These are phyloP conservation scores for Hypomecis atomaria DNA, from an alignment of 2,888 invertebrate genomes.

Conservation along the genomic window DNA sequence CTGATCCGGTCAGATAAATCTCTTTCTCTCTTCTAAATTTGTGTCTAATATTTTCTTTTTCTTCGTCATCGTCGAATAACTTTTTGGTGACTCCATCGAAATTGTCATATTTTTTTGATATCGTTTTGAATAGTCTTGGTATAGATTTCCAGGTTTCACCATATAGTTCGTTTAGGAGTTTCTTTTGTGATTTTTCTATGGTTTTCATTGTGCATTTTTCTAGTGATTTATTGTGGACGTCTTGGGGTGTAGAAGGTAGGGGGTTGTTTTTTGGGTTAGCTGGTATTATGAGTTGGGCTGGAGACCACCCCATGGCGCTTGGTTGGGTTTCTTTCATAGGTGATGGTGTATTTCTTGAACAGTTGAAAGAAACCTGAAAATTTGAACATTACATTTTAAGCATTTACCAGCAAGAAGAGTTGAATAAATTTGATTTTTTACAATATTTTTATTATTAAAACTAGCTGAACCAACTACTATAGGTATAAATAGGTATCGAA, in stretches of 20 bases:
- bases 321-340: constrained; percentile 52
- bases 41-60: constrained; percentile 69
- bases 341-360: constrained; percentile 54
- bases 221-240: constrained; percentile 68
- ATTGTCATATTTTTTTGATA: constrained; percentile 58
- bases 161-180: constrained; percentile 79
- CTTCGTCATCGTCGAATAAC: constrained; percentile 69
- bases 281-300: constrained; percentile 71
- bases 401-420: too few species aligned
- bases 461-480: background rate
- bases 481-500: background rate
- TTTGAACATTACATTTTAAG: background rate
- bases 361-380: constrained; percentile 70
- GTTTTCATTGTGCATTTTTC: constrained; percentile 73
- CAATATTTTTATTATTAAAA: too few species aligned
- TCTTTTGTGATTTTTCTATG: constrained; percentile 72
- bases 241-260: constrained; percentile 70
- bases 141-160: constrained; percentile 84
- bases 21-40: constrained; percentile 61
- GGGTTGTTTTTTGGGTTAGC: constrained; percentile 65
- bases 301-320: constrained; percentile 74
- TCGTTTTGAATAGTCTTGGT: constrained; percentile 70
- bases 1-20: constrained; percentile 50
- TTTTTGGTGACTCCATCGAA: constrained; percentile 65
- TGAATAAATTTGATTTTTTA: too few species aligned